Percentiles rank a stretch among this genome's conserved stretches.
These are phyloP conservation scores for Clarias gariepinus DNA, from an alignment of 2,113 vertebrate genomes.

Conservation along the genomic window DNA sequence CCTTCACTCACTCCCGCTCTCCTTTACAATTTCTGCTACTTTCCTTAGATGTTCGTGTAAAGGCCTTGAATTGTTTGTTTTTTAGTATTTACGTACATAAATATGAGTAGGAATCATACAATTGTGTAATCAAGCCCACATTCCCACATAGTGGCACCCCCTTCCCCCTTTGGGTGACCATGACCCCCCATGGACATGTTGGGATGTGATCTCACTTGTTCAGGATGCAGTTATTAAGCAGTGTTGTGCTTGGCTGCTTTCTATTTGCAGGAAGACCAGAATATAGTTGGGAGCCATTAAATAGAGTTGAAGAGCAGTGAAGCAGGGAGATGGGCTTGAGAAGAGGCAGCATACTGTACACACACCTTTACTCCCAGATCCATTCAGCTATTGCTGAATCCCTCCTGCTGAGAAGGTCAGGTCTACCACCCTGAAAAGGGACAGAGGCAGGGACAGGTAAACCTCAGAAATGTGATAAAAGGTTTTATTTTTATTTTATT, in stretches of 20 bases:
- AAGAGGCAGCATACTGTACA: constrained; percentile 58
- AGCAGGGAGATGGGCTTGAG: constrained; percentile 60
- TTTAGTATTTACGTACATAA: neutral
- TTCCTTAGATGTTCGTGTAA: neutral
- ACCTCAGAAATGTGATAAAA: constrained; percentile 57
- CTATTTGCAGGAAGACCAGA: constrained; percentile 71
- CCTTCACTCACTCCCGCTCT: neutral
- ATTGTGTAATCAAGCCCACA: neutral
- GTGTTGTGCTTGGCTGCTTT: constrained; percentile 62
- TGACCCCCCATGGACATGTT: constrained; percentile 10
- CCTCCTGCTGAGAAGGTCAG: constrained; percentile 43
- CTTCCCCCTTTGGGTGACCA: too few relatives aligned
- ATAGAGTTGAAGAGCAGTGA: constrained; percentile 61
- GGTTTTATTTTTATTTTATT: constrained; percentile 47
- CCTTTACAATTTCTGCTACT: neutral
- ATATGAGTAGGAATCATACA: neutral
- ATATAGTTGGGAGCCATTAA: constrained; percentile 71
- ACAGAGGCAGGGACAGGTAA: constrained; percentile 52
- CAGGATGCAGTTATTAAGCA: constrained; percentile 37
- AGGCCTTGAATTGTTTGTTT: neutral
- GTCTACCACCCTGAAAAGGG: constrained; percentile 59
- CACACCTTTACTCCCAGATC: constrained; percentile 17
- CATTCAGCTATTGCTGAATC: constrained; percentile 47
- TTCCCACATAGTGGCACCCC: neutral
- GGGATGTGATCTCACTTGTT: constrained; percentile 10